phyloP scores from a whole-genome alignment of 2,888 invertebrate genomes.

The Epsilonema sp. region DNA sequence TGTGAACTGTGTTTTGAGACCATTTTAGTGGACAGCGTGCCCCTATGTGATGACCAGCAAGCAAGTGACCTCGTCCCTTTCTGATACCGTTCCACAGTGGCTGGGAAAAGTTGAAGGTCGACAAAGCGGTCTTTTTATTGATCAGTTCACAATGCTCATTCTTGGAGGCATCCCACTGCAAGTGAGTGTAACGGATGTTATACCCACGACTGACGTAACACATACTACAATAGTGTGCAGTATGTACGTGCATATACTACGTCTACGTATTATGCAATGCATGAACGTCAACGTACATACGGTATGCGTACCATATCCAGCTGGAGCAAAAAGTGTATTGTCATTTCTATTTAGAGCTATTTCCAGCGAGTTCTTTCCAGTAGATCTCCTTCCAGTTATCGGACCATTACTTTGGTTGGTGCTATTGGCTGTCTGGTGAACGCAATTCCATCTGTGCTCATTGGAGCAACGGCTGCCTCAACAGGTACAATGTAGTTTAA shows the following conservation, averaged over 20 bases:
- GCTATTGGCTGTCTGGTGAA: slow-evolving; percentile 20
- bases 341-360: slow-evolving; percentile 26
- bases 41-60: too few relatives aligned
- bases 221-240: background rate
- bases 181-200: background rate
- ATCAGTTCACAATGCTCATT: slow-evolving; percentile 1
- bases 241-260: background rate
- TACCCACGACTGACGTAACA: background rate
- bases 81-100: background rate
- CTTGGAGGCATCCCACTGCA: slow-evolving; percentile 4
- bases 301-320: too few relatives aligned
- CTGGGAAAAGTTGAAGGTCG: slow-evolving; percentile 1
- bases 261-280: too few relatives aligned
- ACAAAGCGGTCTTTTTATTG: slow-evolving; percentile 3
- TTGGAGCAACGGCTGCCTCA: slow-evolving; percentile 21
- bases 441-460: slow-evolving; percentile 25
- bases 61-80: background rate
- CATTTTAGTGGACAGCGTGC: too few relatives aligned
- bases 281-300: too few relatives aligned
- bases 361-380: slow-evolving; percentile 28
- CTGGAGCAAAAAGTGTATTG: too few relatives aligned
- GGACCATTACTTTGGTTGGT: slow-evolving; percentile 20
- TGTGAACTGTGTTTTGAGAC: too few relatives aligned
- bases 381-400: slow-evolving; percentile 17
- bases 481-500: slow-evolving; percentile 16